Evolutionary conservation across 2,888 invertebrate genomes (phyloP).

Genomic region (Oscheius sp.): DNA sequence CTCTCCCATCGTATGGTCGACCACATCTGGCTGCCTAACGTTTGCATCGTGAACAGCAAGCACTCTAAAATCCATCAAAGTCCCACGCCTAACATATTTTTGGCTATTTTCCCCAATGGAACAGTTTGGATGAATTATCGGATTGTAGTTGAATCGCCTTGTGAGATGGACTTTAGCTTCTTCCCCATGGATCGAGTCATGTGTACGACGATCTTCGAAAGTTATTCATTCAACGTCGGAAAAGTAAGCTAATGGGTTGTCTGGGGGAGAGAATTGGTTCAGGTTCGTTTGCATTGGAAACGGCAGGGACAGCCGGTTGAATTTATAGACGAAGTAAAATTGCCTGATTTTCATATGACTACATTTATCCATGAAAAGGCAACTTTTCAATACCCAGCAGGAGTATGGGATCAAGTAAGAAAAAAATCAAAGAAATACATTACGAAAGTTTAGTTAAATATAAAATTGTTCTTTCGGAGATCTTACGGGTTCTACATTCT

Average conservation of each 20-base stretch:
- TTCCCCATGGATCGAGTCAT: slow-evolving; percentile 67
- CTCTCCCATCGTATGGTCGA: slow-evolving; percentile 67
- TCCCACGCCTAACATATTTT: slow-evolving; percentile 70
- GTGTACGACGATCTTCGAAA: slow-evolving; percentile 68
- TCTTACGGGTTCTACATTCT: slow-evolving; percentile 69
- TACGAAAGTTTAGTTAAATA: slow-evolving; percentile 67
- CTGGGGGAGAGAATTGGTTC: background rate
- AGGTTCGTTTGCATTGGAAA: slow-evolving; percentile 68
- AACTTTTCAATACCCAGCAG: slow-evolving; percentile 69
- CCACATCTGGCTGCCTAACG: slow-evolving; percentile 68
- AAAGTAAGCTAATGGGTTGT: slow-evolving; percentile 35
- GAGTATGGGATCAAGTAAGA: slow-evolving; percentile 69
- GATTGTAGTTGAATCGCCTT: slow-evolving; percentile 68
- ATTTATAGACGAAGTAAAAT: slow-evolving; percentile 63
- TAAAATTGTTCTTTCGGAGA: slow-evolving; percentile 66
- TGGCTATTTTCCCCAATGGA: slow-evolving; percentile 70
- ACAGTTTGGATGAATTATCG: slow-evolving; percentile 67
- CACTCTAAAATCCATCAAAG: slow-evolving; percentile 63
- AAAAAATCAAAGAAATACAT: no score
- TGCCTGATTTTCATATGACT: slow-evolving; percentile 63
- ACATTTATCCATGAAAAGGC: slow-evolving; percentile 61
- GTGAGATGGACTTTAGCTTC: slow-evolving; percentile 67
- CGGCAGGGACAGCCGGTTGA: slow-evolving; percentile 63
- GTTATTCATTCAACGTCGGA: slow-evolving; percentile 70
- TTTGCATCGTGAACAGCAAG: slow-evolving; percentile 63